These are phyloP conservation scores for Vollenhovia emeryi DNA, from an alignment of 1,140 invertebrate genomes.

Conservation along the genomic window DNA sequence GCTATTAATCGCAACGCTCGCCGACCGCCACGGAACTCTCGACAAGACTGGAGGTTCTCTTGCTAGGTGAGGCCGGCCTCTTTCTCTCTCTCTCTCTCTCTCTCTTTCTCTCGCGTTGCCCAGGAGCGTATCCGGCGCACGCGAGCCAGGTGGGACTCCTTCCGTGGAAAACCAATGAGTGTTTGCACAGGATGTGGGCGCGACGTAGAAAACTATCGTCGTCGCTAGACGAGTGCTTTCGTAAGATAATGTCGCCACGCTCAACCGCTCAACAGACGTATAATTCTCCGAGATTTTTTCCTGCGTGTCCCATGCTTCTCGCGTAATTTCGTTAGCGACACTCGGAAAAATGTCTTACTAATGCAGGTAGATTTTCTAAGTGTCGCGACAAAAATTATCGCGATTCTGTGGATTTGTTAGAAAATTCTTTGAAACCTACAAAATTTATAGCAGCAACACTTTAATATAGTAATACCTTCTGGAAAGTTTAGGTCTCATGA, in stretches of 20 bases:
- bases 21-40: constrained; percentile 77
- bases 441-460: too few species aligned
- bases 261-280: neutral
- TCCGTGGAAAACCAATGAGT: neutral
- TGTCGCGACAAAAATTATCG: too few species aligned
- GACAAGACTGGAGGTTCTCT: constrained; percentile 81
- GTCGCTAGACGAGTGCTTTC: neutral
- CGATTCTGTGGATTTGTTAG: too few species aligned
- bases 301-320: neutral
- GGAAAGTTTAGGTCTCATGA: too few species aligned
- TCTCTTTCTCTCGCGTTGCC: constrained; percentile 49
- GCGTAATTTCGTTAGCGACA: neutral
- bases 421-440: too few species aligned
- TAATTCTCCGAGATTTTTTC: neutral
- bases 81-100: constrained; percentile 59
- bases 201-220: neutral
- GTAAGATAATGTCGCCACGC: neutral
- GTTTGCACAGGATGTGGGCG: constrained; percentile 6
- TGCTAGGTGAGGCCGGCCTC: constrained; percentile 78
- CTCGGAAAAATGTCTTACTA: neutral
- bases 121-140: constrained; percentile 61
- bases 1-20: constrained; percentile 75
- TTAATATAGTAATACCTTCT: too few species aligned
- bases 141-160: neutral
- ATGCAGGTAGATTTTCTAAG: too few species aligned